Conservation (phyloP, 1,140 invertebrate genomes). For the Pantala flavescens region DNA sequence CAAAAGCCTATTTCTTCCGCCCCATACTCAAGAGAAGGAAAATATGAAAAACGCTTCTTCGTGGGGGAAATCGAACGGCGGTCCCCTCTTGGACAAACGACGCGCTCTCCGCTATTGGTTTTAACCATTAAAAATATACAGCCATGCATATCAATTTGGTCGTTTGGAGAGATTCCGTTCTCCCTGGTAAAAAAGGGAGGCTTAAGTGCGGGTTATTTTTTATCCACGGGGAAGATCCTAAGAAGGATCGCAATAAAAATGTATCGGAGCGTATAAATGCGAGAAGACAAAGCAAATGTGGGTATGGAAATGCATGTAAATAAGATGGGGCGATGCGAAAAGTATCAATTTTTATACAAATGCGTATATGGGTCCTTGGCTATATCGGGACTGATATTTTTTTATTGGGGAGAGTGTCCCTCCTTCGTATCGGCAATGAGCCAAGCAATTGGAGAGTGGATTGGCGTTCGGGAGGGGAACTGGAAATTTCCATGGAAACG, state of each 20-base stretch:
- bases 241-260: constrained; percentile 14
- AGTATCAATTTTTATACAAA: not conserved
- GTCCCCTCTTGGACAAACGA: not conserved
- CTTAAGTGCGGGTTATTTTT: not conserved
- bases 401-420: not conserved
- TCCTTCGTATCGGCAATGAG: not conserved
- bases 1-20: not conserved
- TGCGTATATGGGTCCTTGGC: not conserved
- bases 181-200: not conserved
- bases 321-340: not conserved
- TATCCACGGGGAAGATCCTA: no score
- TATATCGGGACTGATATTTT: not conserved
- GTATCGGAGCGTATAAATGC: constrained; percentile 15
- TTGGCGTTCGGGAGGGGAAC: no score
- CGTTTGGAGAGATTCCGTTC: not conserved
- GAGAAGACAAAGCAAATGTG: constrained; percentile 19
- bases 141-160: constrained; percentile 22
- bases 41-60: no score
- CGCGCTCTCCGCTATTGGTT: constrained; percentile 17
- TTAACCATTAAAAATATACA: constrained; percentile 23
- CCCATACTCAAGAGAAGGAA: no score
- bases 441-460: not conserved
- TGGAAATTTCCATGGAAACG: no score
- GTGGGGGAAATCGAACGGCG: not conserved
- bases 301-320: constrained; percentile 14